Evolutionary conservation across 2,888 invertebrate genomes (phyloP), one percentile per base, ranked within the genome.

Genomic region (Diplolepis rosae): DNA sequence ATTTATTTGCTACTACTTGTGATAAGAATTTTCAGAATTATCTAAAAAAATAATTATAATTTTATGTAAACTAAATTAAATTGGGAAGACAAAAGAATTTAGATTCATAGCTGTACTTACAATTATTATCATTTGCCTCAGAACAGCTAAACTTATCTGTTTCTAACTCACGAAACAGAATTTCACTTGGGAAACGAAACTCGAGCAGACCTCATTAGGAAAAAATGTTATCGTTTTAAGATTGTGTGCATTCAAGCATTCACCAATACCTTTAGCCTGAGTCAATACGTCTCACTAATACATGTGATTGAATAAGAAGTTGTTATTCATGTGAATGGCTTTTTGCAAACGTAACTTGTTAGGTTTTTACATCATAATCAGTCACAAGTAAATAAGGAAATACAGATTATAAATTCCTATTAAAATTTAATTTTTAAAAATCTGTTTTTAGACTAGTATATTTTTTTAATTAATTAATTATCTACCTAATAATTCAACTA

Each of bases 161-260:
- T 56, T 56, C 22, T 35, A 22, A 13, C 24, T 56, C 13, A 56
- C 35, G 18, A 56, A 56, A 35, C 22, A 35, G 56, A 35, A 39
- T 56, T 56, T 56, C 56, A 56, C 32, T 56, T 35, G 56, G 35
- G 22, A 56, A 18, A 56, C 24, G 56, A 56, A 56, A 42, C 56
- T 18, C 22, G 35, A 15, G 5, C 18, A 48, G 48, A 39, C 13
- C 56, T 56, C 35, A 39, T 35, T 56, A 22, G 22, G 2, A 15
- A 30, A 35, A 56, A 32, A 56, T 22, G 11, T 56, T 56, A 56
- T 56, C 56, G 24, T 11, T 24, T 39, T n/a, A 22, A 13, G 18
- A 35, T 32, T 39, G 13, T 56, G 2, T 50, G 50, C 27, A 11
- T 7, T 2, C 7, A 35, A 4, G n/a, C 35, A 18, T 35, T 13